Conservation (phyloP, 1,140 invertebrate species). For the Zaprionus ornatus region DNA sequence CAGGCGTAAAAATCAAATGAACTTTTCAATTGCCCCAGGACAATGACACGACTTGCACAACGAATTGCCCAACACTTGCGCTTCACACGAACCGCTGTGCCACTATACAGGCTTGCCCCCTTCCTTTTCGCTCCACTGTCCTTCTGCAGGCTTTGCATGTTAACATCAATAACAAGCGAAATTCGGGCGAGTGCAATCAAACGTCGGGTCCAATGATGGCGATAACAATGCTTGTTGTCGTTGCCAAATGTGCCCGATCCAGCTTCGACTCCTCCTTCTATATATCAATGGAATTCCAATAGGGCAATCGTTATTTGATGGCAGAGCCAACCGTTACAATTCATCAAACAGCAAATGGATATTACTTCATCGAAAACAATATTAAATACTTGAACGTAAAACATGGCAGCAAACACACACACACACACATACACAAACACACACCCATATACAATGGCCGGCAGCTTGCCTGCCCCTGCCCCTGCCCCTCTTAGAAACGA, state of each 20-base stretch:
- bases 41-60: not conserved
- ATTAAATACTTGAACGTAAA: conserved; percentile 79
- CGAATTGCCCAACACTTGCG: conserved; percentile 29
- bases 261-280: not conserved
- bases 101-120: not conserved
- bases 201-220: conserved; percentile 27
- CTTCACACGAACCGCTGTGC: conserved; percentile 11
- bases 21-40: not conserved
- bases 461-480: not conserved
- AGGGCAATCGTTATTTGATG: conserved; percentile 63
- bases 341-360: conserved; percentile 80
- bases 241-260: conserved; percentile 4
- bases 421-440: not conserved
- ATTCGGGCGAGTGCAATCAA: conserved; percentile 43
- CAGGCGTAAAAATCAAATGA: not conserved
- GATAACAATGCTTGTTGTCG: conserved; percentile 11
- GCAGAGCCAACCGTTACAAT: conserved; percentile 66
- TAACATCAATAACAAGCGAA: conserved; percentile 23
- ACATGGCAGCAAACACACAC: conserved; percentile 45
- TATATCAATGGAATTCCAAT: conserved; percentile 66
- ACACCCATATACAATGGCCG: conserved; percentile 43
- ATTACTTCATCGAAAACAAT: conserved; percentile 81
- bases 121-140: not conserved
- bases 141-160: conserved; percentile 30
- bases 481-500: conserved; percentile 37